Evolutionary conservation across 2,797 vertebrate genomes (phyloP).

Genomic region (Acrossocheilus fasciatus): DNA sequence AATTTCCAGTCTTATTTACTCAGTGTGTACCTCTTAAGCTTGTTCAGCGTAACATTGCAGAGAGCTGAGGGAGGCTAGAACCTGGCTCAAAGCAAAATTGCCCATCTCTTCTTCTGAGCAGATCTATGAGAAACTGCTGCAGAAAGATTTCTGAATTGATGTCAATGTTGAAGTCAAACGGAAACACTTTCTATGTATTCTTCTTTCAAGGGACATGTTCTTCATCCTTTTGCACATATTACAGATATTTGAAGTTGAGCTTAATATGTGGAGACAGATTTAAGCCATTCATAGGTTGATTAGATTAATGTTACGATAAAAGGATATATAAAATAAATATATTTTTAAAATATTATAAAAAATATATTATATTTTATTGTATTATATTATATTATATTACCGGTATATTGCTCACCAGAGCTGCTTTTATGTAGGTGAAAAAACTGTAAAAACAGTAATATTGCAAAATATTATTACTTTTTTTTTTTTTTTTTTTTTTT

Average conservation of each 20-base stretch:
- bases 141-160: not conserved
- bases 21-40: conserved; percentile 37
- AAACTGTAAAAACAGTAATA: too few species aligned
- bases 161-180: not conserved
- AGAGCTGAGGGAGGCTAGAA: conserved; percentile 23
- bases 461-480: too few species aligned
- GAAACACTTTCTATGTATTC: not conserved
- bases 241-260: not conserved
- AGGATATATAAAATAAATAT: not conserved
- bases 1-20: conserved; percentile 53
- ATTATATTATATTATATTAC: not conserved
- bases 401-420: too few species aligned
- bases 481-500: too few species aligned
- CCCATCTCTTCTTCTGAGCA: conserved; percentile 21
- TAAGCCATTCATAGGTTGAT: not conserved
- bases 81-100: conserved; percentile 17
- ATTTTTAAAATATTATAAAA: not conserved
- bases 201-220: not conserved
- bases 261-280: not conserved
- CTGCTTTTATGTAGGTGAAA: too few species aligned
- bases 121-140: not conserved
- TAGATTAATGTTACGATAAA: not conserved
- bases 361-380: not conserved
- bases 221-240: not conserved
- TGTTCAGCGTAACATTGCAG: conserved; percentile 38